Base-by-base conservation (phyloP, 2,797 vertebrate species). In the Helicolenus hilgendorfi region DNA sequence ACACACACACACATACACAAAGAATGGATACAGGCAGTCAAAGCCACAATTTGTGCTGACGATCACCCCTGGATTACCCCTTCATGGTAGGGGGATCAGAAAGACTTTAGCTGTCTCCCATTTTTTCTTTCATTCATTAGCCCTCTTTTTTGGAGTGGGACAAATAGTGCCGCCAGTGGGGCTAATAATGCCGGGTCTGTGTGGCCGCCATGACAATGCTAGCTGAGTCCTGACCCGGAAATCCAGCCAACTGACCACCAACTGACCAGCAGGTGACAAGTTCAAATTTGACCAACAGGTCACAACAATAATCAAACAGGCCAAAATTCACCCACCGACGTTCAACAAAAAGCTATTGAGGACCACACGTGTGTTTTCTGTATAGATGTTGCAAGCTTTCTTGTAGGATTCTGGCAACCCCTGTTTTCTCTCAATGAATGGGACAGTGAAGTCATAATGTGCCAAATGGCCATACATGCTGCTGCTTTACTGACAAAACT, bases 21-120 rank as follows among this genome's bases (percentile, higher is more conserved):
- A 89, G 72, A 91, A 81, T 73, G 73, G 36, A 80, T 59, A 83
- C 68, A 81, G 91, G 78, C 91, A 68, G 92, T 91, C 88, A 95
- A 95, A 96, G 95, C 94, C 80, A 82, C 88, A 92, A 93, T 97
- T 96, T 96, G 96, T 97, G 96, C 97, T 97, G 97, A 98, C 96
- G 55, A 94, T 92, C 91, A 86, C 80, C 88, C 88, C 94, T 74
- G 96, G 97, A 97, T 97, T 97, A 98, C 90, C 92, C 75, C 72
- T 76, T 91, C 89, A 96, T 97, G 96, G 96, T 97, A 93, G 95
- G 82, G 96, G 97, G 97, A 97, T 97, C 96, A 97, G 90, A 88
- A 95, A 94, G 96, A 97, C 94, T 97, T 96, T 96, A 94, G 95
- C 95, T 90, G 92, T 94, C 94, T 92, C 90, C 94, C 84, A 82